These are phyloP conservation scores for Oreochromis tanganicae DNA, from an alignment of 2,113 vertebrate species.

Conservation along the genomic window DNA sequence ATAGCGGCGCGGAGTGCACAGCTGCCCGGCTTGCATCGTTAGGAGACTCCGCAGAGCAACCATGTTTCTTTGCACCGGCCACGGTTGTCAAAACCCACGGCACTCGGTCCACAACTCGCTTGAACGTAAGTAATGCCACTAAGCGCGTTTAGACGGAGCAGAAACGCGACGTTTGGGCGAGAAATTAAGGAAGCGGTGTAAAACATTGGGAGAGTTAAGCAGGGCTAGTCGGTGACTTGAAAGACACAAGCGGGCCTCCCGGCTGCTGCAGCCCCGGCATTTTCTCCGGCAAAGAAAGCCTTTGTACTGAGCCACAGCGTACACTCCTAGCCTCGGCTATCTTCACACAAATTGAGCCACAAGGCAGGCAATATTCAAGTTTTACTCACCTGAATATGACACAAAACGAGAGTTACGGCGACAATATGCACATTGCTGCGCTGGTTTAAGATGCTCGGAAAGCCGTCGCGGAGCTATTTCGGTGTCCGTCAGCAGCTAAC, in stretches of 20 bases:
- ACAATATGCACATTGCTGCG: not conserved
- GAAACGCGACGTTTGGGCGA: not conserved
- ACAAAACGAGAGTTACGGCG: not conserved
- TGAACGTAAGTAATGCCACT: not conserved
- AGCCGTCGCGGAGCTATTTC: conserved; percentile 4
- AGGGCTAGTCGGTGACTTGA: conserved; percentile 39
- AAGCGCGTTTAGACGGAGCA: not conserved
- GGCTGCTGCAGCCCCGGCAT: conserved; percentile 71
- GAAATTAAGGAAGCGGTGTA: not conserved
- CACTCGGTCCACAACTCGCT: not conserved
- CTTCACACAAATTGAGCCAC: not conserved
- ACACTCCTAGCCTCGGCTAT: not conserved
- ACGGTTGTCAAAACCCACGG: conserved; percentile 22
- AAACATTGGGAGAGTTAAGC: not conserved
- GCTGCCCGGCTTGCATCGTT: conserved; percentile 60
- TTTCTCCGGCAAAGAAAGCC: conserved; percentile 67
- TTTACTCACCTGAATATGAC: conserved; percentile 29
- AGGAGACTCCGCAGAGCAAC: conserved; percentile 77
- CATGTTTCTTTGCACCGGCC: conserved; percentile 66
- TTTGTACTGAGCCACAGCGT: conserved; percentile 61
- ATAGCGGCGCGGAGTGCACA: conserved; percentile 62
- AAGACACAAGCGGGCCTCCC: conserved; percentile 69
- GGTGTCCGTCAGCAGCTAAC: conserved; percentile 26
- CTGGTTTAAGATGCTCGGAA: not conserved
- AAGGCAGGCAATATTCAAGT: not conserved